Percentiles rank a stretch among this genome's conserved stretches.
These are phyloP conservation scores for Euzophera pinguis DNA, from an alignment of 2,888 invertebrate genomes.

Conservation along the genomic window DNA sequence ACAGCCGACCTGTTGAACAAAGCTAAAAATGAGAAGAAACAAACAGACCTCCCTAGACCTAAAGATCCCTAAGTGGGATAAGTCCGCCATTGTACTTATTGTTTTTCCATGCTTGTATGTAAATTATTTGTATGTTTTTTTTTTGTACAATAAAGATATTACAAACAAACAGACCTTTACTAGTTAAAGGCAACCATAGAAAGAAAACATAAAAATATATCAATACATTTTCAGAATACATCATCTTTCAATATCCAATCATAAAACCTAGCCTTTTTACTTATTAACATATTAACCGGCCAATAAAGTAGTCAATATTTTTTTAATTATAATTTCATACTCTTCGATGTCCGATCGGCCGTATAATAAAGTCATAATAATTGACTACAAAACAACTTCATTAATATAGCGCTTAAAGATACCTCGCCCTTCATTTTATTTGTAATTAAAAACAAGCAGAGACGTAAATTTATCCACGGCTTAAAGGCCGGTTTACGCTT, in stretches of 20 bases:
- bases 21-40: no score
- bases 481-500: neutral
- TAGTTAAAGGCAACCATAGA: neutral
- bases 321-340: neutral
- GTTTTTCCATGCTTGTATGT: no score
- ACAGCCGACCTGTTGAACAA: no score
- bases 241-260: neutral
- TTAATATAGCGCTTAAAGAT: conserved; percentile 11
- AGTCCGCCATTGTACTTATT: no score
- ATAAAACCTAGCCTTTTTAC: neutral
- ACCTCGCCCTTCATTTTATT: conserved; percentile 2
- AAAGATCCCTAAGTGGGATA: no score
- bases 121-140: no score
- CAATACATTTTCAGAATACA: neutral
- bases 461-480: neutral
- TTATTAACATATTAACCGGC: neutral
- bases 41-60: no score
- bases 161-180: no score
- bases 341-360: neutral
- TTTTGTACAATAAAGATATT: no score
- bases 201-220: neutral
- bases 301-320: neutral
- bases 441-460: conserved; percentile 8
- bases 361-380: conserved; percentile 6
- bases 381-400: conserved; percentile 1